phyloP scores from a whole-genome alignment of 1,140 invertebrate species.

The Caerostris extrusa region DNA sequence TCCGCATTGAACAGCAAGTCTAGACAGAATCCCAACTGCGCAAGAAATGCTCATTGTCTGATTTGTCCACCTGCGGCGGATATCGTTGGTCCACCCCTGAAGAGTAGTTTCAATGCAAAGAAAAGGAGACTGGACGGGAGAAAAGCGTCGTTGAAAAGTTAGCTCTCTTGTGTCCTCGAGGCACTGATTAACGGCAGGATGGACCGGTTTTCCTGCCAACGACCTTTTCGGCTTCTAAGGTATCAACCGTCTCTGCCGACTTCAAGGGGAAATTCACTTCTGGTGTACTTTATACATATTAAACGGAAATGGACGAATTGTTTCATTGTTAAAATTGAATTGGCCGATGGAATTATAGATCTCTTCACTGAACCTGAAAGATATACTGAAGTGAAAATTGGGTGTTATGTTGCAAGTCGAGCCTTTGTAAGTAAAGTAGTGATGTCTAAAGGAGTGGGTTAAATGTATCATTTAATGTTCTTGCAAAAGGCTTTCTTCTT shows the following conservation, averaged over 20 bases:
- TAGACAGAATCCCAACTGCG: constrained; percentile 48
- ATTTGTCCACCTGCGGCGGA: constrained; percentile 50
- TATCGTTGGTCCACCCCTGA: constrained; percentile 42
- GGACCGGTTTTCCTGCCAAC: constrained; percentile 67
- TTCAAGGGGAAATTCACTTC: background rate
- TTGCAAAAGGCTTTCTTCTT: no score
- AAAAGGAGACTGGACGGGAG: constrained; percentile 45
- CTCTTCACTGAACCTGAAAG: background rate
- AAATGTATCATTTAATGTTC: no score
- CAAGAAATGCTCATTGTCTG: constrained; percentile 50
- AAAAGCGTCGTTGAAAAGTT: constrained; percentile 53
- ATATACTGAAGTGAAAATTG: background rate
- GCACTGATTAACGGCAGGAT: constrained; percentile 63
- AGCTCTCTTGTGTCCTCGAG: constrained; percentile 52
- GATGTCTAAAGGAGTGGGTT: no score
- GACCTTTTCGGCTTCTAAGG: constrained; percentile 21
- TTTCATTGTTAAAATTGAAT: constrained; percentile 17
- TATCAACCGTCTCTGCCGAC: constrained; percentile 4
- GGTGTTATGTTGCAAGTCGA: no score
- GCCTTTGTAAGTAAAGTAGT: no score
- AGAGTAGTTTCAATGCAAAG: constrained; percentile 37
- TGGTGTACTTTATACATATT: constrained; percentile 40
- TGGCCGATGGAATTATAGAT: background rate
- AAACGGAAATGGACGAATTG: constrained; percentile 46
- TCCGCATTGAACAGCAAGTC: background rate